These are phyloP conservation scores for Octodon degus DNA, from an alignment of 2,113 vertebrate species.

Conservation along the genomic window DNA sequence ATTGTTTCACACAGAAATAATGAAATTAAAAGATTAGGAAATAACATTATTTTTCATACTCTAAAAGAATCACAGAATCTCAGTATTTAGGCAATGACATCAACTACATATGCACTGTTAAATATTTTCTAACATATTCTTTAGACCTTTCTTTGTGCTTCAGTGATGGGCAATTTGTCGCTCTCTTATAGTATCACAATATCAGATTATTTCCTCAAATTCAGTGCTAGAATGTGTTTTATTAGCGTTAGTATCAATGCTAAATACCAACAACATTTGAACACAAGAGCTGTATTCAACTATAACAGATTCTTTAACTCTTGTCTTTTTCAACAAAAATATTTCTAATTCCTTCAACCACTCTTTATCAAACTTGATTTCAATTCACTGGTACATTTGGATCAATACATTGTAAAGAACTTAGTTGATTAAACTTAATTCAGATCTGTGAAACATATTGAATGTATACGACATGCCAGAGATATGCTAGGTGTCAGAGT, in stretches of 20 bases:
- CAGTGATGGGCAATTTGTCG: not conserved
- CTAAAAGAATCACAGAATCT: not conserved
- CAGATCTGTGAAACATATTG: not conserved
- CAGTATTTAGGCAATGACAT: not conserved
- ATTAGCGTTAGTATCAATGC: not conserved
- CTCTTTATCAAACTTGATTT: constrained; percentile 37
- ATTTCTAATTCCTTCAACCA: constrained; percentile 13
- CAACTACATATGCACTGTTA: not conserved
- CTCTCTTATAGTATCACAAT: not conserved
- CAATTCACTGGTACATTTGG: constrained; percentile 6
- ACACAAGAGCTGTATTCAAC: not conserved
- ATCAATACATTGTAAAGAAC: constrained; percentile 37
- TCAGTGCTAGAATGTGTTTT: constrained; percentile 25
- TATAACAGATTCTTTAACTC: not conserved
- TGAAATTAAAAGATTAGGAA: not conserved
- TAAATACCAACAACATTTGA: constrained; percentile 36
- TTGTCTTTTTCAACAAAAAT: not conserved
- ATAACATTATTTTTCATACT: not conserved
- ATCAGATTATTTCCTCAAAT: not conserved
- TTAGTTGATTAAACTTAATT: not conserved
- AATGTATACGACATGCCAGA: not conserved
- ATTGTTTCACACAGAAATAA: not conserved
- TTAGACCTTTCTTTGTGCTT: not conserved
- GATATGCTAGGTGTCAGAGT: not conserved
- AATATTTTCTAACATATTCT: not conserved